Evolutionary conservation across 2,113 vertebrate genomes (phyloP).

Genomic region (Narcine bancroftii): DNA sequence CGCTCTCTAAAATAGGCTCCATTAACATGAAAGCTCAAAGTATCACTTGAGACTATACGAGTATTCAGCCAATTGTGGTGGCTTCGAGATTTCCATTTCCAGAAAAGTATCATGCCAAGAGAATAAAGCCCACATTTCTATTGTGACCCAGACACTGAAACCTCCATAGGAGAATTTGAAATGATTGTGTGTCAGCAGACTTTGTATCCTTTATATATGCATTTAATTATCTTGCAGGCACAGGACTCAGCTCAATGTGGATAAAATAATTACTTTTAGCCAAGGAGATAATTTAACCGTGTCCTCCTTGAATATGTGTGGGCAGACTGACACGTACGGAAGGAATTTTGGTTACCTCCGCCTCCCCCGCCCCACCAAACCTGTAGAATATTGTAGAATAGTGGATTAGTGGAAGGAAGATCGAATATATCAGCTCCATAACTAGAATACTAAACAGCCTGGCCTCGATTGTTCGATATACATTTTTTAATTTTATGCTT

Average conservation of each 20-base stretch:
- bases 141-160: not conserved
- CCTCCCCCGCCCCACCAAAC: too few relatives aligned
- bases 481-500: too few relatives aligned
- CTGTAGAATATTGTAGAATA: not conserved
- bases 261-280: not conserved
- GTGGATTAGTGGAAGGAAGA: not conserved
- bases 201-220: not conserved
- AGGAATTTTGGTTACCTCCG: not conserved
- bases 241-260: not conserved
- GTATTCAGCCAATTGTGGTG: not conserved
- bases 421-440: not conserved
- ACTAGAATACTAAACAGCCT: not conserved
- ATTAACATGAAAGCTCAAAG: not conserved
- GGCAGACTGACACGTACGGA: not conserved
- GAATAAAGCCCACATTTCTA: not conserved
- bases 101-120: not conserved
- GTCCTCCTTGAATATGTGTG: not conserved
- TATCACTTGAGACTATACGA: not conserved
- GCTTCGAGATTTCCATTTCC: not conserved
- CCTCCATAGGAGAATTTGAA: not conserved
- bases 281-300: not conserved
- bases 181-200: not conserved
- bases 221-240: not conserved
- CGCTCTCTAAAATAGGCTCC: not conserved
- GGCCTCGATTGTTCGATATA: too few relatives aligned